Percentiles rank a stretch among this genome's conserved stretches.
Conservation (phyloP, 1,140 invertebrate genomes). For the Saccostrea echinata region DNA sequence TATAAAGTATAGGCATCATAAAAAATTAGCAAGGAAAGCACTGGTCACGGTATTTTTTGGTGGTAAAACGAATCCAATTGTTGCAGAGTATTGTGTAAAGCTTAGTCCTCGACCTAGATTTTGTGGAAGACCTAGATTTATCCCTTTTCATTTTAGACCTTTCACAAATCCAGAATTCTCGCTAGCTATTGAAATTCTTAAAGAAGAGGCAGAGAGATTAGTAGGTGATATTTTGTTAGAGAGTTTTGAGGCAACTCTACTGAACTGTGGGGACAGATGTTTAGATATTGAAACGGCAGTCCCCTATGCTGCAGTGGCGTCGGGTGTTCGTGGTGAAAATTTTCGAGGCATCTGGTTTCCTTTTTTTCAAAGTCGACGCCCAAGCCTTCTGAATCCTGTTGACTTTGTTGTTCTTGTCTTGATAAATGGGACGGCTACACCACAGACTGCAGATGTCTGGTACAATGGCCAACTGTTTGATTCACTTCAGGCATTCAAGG, state of each 20-base stretch:
- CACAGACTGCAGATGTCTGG: too few species aligned
- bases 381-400: neutral
- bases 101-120: neutral
- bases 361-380: neutral
- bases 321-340: neutral
- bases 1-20: neutral
- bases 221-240: neutral
- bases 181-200: neutral
- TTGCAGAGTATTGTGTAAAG: neutral
- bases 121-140: neutral
- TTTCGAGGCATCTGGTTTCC: neutral
- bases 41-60: neutral
- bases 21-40: neutral
- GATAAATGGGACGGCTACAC: neutral
- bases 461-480: too few species aligned
- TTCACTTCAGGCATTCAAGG: too few species aligned
- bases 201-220: neutral
- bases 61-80: neutral
- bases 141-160: neutral
- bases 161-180: neutral
- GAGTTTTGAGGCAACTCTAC: neutral
- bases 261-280: neutral
- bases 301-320: neutral
- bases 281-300: neutral
- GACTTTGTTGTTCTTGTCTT: neutral